Evolutionary conservation across 2,113 vertebrate genomes (phyloP).

Genomic region (Aythya baeri): DNA sequence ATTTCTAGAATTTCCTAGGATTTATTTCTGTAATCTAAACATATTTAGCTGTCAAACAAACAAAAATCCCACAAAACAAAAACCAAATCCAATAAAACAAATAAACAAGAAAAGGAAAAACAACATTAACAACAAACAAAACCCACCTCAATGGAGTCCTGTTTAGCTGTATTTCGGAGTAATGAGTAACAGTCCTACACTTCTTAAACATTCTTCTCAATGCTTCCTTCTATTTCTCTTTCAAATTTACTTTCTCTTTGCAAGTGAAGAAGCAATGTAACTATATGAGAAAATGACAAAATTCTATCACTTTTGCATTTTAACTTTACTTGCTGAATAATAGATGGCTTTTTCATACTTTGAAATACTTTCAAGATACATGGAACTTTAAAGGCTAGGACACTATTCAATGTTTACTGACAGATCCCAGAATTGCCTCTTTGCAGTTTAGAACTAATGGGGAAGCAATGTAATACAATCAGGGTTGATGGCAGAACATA

Average conservation of each 20-base stretch:
- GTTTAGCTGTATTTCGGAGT: neutral
- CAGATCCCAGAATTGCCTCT: neutral
- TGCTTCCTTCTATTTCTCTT: conserved; percentile 4
- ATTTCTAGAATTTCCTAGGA: neutral
- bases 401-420: neutral
- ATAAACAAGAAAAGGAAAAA: neutral
- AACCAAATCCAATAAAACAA: too few species aligned
- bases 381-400: conserved; percentile 28
- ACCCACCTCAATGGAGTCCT: neutral
- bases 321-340: conserved; percentile 54
- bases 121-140: too few species aligned
- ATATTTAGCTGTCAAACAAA: neutral
- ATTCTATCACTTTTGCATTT: conserved; percentile 48
- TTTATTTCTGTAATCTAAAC: neutral
- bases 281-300: conserved; percentile 64
- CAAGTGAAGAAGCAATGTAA: conserved; percentile 43
- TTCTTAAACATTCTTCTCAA: neutral
- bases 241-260: conserved; percentile 61
- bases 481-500: neutral
- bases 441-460: neutral
- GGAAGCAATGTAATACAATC: neutral
- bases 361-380: conserved; percentile 56
- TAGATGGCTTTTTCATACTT: conserved; percentile 60
- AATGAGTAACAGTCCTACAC: neutral
- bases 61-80: too few species aligned